Percentiles rank a stretch among this genome's conserved stretches.
These are phyloP conservation scores for Matsumurasca onukii DNA, from an alignment of 1,140 invertebrate species.

Conservation along the genomic window DNA sequence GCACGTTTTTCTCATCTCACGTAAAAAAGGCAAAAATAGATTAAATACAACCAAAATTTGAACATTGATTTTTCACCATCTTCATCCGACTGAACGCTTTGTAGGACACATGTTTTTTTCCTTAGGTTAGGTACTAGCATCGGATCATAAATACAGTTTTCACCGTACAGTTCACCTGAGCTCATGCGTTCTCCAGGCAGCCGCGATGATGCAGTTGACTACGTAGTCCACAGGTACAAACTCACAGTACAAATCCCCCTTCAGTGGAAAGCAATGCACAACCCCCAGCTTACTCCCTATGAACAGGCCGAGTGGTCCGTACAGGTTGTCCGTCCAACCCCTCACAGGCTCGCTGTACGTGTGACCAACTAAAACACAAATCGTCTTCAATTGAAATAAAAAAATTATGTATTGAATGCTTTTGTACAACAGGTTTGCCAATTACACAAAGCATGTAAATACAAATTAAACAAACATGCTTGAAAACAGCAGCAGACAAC, in stretches of 20 bases:
- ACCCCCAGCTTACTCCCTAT: conserved; percentile 61
- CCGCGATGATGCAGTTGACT: conserved; percentile 75
- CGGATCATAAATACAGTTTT: too few species aligned
- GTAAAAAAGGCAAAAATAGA: not conserved
- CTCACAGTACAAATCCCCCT: conserved; percentile 43
- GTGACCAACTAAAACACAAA: conserved; percentile 47
- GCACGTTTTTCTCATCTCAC: not conserved
- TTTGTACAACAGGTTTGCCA: too few species aligned
- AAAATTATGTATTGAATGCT: too few species aligned
- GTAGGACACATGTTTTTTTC: not conserved
- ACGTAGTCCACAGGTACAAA: conserved; percentile 86
- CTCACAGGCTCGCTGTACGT: conserved; percentile 71
- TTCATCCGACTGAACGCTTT: not conserved
- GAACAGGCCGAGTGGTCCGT: conserved; percentile 71
- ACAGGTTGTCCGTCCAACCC: conserved; percentile 88
- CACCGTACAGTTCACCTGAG: not conserved
- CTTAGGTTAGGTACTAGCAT: not conserved
- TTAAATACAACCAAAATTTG: not conserved
- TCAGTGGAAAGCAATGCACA: conserved; percentile 57
- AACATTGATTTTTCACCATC: not conserved
- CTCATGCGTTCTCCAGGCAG: conserved; percentile 55
- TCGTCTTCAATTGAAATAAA: too few species aligned
- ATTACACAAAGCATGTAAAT: too few species aligned
- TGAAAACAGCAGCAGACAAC: too few species aligned
- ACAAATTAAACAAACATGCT: too few species aligned